Percentiles rank a stretch among this genome's conserved stretches.
Evolutionary conservation across 2,113 vertebrate species (phyloP).

Genomic region (Naja naja): DNA sequence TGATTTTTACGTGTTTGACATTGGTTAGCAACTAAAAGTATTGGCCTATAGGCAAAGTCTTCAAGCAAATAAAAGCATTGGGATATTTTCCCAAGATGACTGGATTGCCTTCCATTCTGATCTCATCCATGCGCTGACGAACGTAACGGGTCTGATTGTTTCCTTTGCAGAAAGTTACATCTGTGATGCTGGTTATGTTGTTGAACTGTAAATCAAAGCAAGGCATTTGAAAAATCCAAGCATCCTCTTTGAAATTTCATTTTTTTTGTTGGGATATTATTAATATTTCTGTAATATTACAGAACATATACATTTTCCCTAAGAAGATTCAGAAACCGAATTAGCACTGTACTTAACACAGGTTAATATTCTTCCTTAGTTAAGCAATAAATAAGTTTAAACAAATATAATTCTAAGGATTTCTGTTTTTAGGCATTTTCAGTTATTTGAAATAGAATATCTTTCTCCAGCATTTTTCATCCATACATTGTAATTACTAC

Average conservation of each 20-base stretch:
- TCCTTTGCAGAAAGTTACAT: slow-evolving; percentile 91
- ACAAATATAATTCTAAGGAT: neutral
- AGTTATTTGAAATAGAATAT: neutral
- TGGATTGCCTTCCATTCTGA: slow-evolving; percentile 91
- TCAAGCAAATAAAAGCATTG: slow-evolving; percentile 90
- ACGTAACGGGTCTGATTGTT: slow-evolving; percentile 87
- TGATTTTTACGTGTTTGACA: neutral
- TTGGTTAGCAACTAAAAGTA: slow-evolving; percentile 77
- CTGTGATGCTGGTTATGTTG: slow-evolving; percentile 86
- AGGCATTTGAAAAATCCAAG: neutral
- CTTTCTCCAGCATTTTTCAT: neutral
- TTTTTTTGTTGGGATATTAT: neutral
- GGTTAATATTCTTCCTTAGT: neutral
- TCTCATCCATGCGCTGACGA: slow-evolving; percentile 82
- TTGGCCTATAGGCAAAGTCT: slow-evolving; percentile 82
- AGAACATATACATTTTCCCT: neutral
- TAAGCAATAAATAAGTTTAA: neutral
- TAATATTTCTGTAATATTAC: neutral
- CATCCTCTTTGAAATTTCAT: neutral
- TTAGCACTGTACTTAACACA: neutral
- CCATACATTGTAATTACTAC: neutral
- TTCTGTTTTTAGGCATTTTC: neutral
- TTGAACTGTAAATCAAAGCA: slow-evolving; percentile 82
- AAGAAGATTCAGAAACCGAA: neutral
- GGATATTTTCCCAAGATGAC: slow-evolving; percentile 86